Conservation (phyloP, 2,797 vertebrate species). For the Ispidina lecontei region DNA sequence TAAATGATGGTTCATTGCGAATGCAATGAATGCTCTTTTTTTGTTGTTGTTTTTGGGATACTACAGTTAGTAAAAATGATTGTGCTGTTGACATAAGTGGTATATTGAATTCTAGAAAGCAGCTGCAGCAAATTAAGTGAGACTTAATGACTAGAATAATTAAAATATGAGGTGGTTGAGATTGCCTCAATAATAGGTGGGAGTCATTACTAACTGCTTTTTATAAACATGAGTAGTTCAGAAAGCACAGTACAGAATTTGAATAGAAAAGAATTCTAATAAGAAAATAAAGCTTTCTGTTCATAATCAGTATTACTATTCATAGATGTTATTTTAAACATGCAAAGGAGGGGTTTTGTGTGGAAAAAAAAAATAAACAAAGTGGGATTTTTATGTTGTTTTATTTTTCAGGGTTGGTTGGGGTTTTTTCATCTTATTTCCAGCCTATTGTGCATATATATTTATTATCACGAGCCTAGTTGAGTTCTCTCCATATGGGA, state of each 20-base stretch:
- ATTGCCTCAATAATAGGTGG: background rate
- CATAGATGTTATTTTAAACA: background rate
- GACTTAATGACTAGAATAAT: slow-evolving; percentile 9
- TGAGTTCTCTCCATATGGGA: background rate
- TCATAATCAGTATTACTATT: background rate
- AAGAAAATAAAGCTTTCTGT: background rate
- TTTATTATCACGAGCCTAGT: background rate
- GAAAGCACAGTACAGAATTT: background rate
- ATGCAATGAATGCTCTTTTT: background rate
- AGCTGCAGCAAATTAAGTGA: slow-evolving; percentile 24
- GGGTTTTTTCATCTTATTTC: background rate
- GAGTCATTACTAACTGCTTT: background rate
- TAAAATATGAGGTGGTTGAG: slow-evolving; percentile 7
- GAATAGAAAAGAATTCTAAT: background rate
- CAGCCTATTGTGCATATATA: background rate
- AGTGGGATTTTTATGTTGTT: background rate
- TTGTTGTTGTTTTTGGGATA: background rate
- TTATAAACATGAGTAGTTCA: background rate
- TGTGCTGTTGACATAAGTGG: background rate
- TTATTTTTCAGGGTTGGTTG: no score
- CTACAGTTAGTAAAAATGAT: background rate
- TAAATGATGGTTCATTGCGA: background rate
- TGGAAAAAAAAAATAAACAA: background rate
- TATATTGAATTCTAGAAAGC: slow-evolving; percentile 1
- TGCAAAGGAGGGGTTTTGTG: background rate